These are phyloP conservation scores for Puffinus mauretanicus DNA, from an alignment of 2,113 vertebrate genomes.

Conservation along the genomic window DNA sequence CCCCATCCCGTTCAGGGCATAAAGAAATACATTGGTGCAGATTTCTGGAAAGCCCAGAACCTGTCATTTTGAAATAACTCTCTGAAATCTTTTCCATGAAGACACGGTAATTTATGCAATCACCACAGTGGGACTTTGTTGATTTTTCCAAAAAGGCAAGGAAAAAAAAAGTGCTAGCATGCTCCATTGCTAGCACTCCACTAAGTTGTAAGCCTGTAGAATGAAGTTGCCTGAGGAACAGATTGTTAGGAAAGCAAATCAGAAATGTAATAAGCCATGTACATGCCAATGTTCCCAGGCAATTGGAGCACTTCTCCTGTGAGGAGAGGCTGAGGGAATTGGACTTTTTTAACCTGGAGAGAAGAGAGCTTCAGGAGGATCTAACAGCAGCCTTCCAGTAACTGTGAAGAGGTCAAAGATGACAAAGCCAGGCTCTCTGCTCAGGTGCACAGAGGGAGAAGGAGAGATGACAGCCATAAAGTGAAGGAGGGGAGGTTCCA, in stretches of 20 bases:
- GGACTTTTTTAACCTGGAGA: neutral
- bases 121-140: neutral
- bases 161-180: neutral
- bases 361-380: too few species aligned
- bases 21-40: neutral
- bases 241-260: neutral
- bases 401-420: neutral
- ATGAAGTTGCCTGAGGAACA: neutral
- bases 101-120: neutral
- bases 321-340: neutral
- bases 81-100: neutral
- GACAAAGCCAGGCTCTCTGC: neutral
- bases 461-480: fast-evolving
- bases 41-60: neutral
- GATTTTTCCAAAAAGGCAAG: neutral
- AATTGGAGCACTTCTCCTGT: fast-evolving
- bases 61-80: neutral
- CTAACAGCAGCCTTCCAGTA: neutral
- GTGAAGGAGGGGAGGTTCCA: neutral
- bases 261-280: neutral
- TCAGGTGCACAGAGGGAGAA: neutral
- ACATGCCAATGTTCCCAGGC: fast-evolving
- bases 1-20: fast-evolving
- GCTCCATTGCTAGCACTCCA: too few species aligned
- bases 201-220: neutral